Base-by-base conservation (phyloP, 2,797 vertebrate species). In the Chaunax sp. region DNA sequence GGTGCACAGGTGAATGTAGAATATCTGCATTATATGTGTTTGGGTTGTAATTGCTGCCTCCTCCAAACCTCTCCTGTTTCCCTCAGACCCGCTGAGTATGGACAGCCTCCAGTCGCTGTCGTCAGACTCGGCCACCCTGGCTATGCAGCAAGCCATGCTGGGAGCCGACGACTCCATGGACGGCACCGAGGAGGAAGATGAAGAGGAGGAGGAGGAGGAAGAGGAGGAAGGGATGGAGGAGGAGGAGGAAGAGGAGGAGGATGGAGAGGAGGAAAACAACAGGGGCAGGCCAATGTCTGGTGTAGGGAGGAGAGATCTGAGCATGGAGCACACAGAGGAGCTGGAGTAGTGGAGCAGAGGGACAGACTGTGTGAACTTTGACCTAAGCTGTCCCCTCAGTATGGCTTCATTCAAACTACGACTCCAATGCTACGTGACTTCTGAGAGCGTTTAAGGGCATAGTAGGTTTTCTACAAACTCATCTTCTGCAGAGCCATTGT, bases 131-230 rank as follows among this genome's bases (percentile, higher is more conserved):
- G 97, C 97, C 88, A 97, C 97, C 22, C 95, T 98, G 87, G 96
- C 97, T 77, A 98, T 99, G 96, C 98, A 98, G 92, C 97, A 98
- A 77, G 97, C 96, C 19, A 97, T 99, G 97, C 94, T 99, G 89
- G 96, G 89, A 50, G 96, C 96, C 0, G 98, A 95, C 5, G 94
- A 98, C 0, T 98, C 98, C 82, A 98, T 98, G 69, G 92, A 98
- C 0, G 96, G 98, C 1, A 97, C 96, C 13, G 97, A 98, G 0
- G 98, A 99, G 41, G 98, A 99, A 0, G 97, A 99, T 0, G 96
- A 97, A 0, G 97, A 98, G 38, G 96, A 95, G n/a, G 95, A 96
- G 50, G 94, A 95, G 8, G 95, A 96, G 0, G 94, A 94, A n/a
- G 95, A 95, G 13, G 95, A 95, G 11, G 94, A 94, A 25, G 93